Percentiles rank a stretch among this genome's conserved stretches.
Evolutionary conservation across 2,797 vertebrate genomes (phyloP).

Genomic region (Sparidentex hasta): DNA sequence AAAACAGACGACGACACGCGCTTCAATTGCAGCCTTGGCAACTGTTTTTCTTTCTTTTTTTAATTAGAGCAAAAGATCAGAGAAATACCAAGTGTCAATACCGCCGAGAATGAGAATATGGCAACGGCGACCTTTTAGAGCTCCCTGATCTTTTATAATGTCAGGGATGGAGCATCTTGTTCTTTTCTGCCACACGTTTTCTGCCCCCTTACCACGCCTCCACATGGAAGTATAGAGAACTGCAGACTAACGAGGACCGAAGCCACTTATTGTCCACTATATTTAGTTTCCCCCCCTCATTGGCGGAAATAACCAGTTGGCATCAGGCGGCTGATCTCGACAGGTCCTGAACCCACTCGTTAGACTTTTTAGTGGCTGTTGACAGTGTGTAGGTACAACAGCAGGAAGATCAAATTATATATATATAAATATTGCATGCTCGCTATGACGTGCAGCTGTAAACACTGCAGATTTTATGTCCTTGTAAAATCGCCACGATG

Average conservation of each 20-base stretch:
- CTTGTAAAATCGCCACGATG: conserved; percentile 25
- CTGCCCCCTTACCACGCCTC: conserved; percentile 68
- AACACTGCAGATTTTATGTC: conserved; percentile 24
- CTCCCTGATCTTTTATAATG: conserved; percentile 87
- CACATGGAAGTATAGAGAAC: conserved; percentile 72
- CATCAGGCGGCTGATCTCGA: conserved; percentile 41
- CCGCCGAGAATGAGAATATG: conserved; percentile 81
- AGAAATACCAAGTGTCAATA: conserved; percentile 88
- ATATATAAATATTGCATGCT: conserved; percentile 31
- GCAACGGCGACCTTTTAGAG: conserved; percentile 85
- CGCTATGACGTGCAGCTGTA: conserved; percentile 37
- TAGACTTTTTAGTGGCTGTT: conserved; percentile 33
- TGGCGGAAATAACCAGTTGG: conserved; percentile 25
- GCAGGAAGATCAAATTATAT: conserved; percentile 17
- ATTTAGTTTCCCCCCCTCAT: conserved; percentile 46
- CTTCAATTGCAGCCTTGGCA: conserved; percentile 70
- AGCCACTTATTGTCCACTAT: conserved; percentile 30
- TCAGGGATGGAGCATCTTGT: conserved; percentile 81
- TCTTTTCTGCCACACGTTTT: conserved; percentile 66
- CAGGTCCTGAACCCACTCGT: conserved; percentile 39
- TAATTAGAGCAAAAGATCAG: conserved; percentile 88
- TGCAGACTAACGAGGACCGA: conserved; percentile 60
- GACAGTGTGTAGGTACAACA: conserved; percentile 14
- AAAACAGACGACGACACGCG: conserved; percentile 44
- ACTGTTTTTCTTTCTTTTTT: conserved; percentile 84